Evolutionary conservation across 2,113 vertebrate species (phyloP).

Genomic region (Neomonachus schauinslandi): DNA sequence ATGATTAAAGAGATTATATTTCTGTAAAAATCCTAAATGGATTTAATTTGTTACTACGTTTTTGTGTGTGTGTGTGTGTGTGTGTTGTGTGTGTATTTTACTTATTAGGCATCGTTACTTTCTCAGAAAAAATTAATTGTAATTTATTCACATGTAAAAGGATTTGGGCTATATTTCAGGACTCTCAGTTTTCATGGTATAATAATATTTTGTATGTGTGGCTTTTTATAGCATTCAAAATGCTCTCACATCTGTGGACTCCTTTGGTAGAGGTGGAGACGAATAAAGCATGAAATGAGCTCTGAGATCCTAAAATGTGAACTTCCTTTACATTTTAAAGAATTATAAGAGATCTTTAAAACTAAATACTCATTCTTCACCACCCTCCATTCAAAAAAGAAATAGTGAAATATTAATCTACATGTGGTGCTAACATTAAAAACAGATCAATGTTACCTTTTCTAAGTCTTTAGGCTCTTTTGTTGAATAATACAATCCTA

Average conservation of each 20-base stretch:
- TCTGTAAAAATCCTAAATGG: not conserved
- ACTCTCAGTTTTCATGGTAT: not conserved
- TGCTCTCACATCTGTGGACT: not conserved
- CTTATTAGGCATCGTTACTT: not conserved
- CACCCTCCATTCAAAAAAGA: not conserved
- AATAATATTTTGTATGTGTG: not conserved
- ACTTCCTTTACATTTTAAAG: not conserved
- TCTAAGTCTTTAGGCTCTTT: slow-evolving; percentile 84
- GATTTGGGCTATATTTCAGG: not conserved
- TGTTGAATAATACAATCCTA: slow-evolving; percentile 89
- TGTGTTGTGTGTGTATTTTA: not conserved
- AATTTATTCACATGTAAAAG: not conserved
- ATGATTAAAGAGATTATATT: not conserved
- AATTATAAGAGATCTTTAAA: not conserved
- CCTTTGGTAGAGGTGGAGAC: not conserved
- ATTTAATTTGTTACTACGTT: not conserved
- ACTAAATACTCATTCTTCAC: not conserved
- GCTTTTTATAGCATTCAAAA: not conserved
- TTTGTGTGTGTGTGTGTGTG: too few relatives aligned
- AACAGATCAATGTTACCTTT: slow-evolving; percentile 82
- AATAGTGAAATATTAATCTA: not conserved
- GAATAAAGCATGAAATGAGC: not conserved
- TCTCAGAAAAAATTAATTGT: not conserved
- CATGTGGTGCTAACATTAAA: not conserved
- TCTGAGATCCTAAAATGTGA: not conserved